These are phyloP conservation scores for Metaphire vulgaris DNA, from an alignment of 1,140 invertebrate species.

Conservation along the genomic window DNA sequence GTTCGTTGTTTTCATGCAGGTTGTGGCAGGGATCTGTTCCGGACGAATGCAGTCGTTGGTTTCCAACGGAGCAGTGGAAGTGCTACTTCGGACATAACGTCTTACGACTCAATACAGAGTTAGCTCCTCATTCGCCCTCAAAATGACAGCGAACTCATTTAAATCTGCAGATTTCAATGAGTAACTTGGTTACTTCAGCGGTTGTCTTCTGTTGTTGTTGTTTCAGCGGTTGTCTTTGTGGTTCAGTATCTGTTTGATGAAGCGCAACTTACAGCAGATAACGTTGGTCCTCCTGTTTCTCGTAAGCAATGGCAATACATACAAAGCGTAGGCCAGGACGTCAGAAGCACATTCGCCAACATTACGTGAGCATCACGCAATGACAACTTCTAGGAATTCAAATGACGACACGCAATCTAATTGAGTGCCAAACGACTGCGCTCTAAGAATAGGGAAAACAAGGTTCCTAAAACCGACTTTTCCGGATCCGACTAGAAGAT, in stretches of 20 bases:
- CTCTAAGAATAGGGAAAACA: too few relatives aligned
- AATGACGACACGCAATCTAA: too few relatives aligned
- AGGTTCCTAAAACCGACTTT: too few relatives aligned
- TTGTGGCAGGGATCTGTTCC: slow-evolving; percentile 78
- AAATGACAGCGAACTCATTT: neutral
- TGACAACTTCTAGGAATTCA: too few relatives aligned
- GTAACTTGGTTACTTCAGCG: too few relatives aligned
- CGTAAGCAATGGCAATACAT: slow-evolving; percentile 89
- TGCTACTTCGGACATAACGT: slow-evolving; percentile 88
- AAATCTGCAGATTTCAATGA: too few relatives aligned
- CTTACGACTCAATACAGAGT: slow-evolving; percentile 76
- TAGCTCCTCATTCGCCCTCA: slow-evolving; percentile 33
- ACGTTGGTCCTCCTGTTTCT: slow-evolving; percentile 73
- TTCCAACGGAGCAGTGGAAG: slow-evolving; percentile 70
- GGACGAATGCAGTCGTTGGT: slow-evolving; percentile 62
- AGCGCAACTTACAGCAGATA: slow-evolving; percentile 83
- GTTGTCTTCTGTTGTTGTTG: neutral
- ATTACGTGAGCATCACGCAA: slow-evolving; percentile 67
- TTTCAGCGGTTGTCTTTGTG: slow-evolving; percentile 76
- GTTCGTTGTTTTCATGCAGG: too few relatives aligned
- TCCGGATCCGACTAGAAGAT: too few relatives aligned
- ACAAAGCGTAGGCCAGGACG: slow-evolving; percentile 74
- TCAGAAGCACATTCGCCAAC: slow-evolving; percentile 69
- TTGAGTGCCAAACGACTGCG: too few relatives aligned
- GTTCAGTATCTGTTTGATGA: slow-evolving; percentile 94